Evolutionary conservation across 2,797 vertebrate genomes (phyloP), one percentile per base, ranked within the genome.

Genomic region (Bovichtus diacanthus): DNA sequence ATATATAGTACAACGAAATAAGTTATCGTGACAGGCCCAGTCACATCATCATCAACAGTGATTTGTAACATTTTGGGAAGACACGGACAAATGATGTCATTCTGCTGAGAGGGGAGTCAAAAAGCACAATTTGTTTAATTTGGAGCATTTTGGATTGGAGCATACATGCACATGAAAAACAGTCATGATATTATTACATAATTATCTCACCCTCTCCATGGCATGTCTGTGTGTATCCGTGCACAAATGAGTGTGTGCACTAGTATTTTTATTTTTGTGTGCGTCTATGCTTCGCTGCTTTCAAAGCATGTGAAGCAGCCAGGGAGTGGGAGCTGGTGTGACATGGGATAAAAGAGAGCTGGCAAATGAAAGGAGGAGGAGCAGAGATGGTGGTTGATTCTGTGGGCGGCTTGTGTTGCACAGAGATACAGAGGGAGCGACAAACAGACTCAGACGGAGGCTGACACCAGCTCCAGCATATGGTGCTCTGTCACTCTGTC

Each of bases 321-420:
- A 63, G 77, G 53, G 70, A 85, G 66, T 58, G 51, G 73, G 76
- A 80, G 80, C 71, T 69, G 77, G 54, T 60, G 69, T 86, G 84
- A 90, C 78, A 68, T 36, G 80, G 76, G 86, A 90, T 91, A 76
- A 91, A 89, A 87, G 80, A 15, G 53, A 83, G 64, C 9, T 39
- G 38, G 55, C 65, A 79, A 70, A 88, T 83, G 78, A 88, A 82
- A 80, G 64, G 47, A 86, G 86, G 78, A 83, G 80, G 74, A 77
- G 86, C 70, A 47, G 85, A 68, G 78, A 82, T 76, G 80, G 36
- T n/a, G 66, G 73, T 27, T 84, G 83, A 80, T 83, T 87, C 80
- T 86, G 89, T 82, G 82, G 89, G 87, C 12, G 83, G 69, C 58
- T 88, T 38, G 79, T 88, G 85, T 72, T 76, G 70, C 78, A 47